A percentile compares a stretch with the other conserved stretches of the same genome.
phyloP scores from a whole-genome alignment of 2,113 vertebrate genomes.

The Ophthalmolycus amberensis region DNA sequence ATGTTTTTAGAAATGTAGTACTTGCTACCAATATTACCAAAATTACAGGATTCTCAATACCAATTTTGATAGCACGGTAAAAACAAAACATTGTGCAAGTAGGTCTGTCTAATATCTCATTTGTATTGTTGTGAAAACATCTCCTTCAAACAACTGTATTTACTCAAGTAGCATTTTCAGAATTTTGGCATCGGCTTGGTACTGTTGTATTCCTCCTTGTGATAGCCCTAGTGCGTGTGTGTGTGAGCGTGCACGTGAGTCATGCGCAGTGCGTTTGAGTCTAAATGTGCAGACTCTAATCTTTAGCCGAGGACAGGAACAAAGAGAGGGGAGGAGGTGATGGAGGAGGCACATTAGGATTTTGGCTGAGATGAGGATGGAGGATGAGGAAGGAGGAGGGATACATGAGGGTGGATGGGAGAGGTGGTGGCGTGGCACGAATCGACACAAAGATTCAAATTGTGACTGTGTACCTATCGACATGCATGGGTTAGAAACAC shows the following conservation, averaged over 20 bases:
- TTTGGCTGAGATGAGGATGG: conserved; percentile 6
- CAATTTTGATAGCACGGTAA: too few species aligned
- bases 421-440: not conserved
- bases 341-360: conserved; percentile 29
- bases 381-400: conserved; percentile 7
- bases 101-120: not conserved
- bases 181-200: not conserved
- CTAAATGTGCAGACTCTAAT: conserved; percentile 27
- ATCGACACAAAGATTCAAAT: not conserved
- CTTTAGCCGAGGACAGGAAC: conserved; percentile 30
- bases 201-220: not conserved
- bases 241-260: not conserved
- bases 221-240: not conserved
- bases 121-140: not conserved
- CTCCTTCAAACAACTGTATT: not conserved
- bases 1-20: too few species aligned
- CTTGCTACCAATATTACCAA: too few species aligned
- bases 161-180: too few species aligned
- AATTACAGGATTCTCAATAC: too few species aligned
- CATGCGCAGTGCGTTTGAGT: not conserved
- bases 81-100: too few species aligned
- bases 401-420: not conserved
- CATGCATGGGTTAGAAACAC: not conserved
- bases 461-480: not conserved
- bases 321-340: conserved; percentile 34